phyloP scores from a whole-genome alignment of 2,888 invertebrate species.

The Minunthozetes semirufus region DNA sequence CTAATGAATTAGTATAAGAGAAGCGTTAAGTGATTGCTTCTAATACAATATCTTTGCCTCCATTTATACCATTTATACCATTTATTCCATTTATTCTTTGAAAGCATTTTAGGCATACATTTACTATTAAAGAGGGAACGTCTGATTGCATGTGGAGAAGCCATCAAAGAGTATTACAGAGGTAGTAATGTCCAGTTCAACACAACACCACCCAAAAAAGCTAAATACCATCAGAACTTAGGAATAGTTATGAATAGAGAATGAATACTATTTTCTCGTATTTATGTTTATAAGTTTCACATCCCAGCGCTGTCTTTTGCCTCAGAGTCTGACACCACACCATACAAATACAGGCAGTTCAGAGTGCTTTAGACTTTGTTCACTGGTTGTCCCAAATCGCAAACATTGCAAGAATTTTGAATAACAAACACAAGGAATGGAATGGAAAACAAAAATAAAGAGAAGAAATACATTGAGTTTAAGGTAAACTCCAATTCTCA shows the following conservation, averaged over 20 bases:
- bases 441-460: constrained; percentile 22
- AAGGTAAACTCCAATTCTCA: not conserved
- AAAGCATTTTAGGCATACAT: not conserved
- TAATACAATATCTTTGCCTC: no score
- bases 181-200: not conserved
- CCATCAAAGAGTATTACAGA: not conserved
- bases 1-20: no score
- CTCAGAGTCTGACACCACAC: not conserved
- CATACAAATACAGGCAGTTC: not conserved
- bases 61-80: no score
- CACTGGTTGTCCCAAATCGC: constrained; percentile 28
- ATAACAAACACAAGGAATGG: not conserved
- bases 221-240: constrained; percentile 14
- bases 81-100: no score
- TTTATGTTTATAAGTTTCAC: no score
- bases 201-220: not conserved
- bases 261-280: no score
- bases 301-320: no score
- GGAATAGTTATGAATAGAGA: not conserved
- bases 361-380: not conserved
- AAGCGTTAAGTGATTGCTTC: no score
- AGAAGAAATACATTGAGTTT: not conserved
- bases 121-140: not conserved
- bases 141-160: constrained; percentile 13
- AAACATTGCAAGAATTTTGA: not conserved